Base-by-base conservation (phyloP, 2,113 vertebrate genomes). In the Clarias magur region DNA sequence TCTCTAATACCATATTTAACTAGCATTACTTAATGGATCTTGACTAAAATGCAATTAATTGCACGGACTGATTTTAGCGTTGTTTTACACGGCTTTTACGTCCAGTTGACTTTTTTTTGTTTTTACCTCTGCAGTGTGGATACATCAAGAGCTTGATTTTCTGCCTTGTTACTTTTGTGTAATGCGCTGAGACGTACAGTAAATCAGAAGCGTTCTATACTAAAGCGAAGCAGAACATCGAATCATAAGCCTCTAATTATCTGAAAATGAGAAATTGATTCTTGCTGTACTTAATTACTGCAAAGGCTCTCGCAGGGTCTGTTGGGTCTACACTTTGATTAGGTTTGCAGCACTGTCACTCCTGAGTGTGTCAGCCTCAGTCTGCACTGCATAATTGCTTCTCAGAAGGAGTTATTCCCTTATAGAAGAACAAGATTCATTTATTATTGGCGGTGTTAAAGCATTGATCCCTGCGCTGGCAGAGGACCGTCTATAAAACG, bases 211-310 rank as follows among this genome's bases (percentile, higher is more conserved):
- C 30, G 3, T 75, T 87, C 56, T 42, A 10, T 21, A 72, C 59
- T 85, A 88, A 86, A 86, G 83, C 67, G 75, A 67, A 85, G 56
- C 78, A 88, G 73, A 84, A 56, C 85, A 87, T 76, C 70, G 67
- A 80, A 82, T 87, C 78, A 87, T 63, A 88, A 87, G 62, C 60
- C 78, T 67, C 13, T 87, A 90, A 90, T 90, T 88, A 90, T 87
- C 84, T 65, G n/a, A 59, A 76, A 88, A 90, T 90, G 85, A 90
- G 87, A 72, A 90, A 90, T 90, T 88, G 89, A 90, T 90, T 85
- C 87, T 80, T 84, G 60, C 68, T 68, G 84, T 86, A 85, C 82
- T 88, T 90, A 88, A 90, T 90, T 90, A 90, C 85, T 23, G 53
- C 42, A 72, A 67, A 67, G n/a, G 78, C 82, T 82, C 62, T 84